Base-by-base conservation (phyloP, 2,113 vertebrate genomes). In the Thalassarche chlororhynchos region DNA sequence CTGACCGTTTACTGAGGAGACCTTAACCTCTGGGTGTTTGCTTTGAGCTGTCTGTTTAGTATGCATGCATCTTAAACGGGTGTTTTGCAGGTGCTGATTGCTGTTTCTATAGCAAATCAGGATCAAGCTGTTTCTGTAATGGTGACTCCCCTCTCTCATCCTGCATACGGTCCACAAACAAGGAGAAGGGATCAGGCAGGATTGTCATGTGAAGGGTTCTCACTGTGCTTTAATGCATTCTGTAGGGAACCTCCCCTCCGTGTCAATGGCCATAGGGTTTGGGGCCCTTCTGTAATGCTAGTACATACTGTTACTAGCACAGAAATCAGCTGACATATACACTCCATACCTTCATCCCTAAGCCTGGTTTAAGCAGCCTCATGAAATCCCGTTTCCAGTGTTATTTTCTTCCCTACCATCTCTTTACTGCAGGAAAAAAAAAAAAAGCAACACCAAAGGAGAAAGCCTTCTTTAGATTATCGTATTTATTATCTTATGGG, bases 381-480 rank as follows among this genome's bases (percentile, higher is more conserved):
- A 34, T 23, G 42, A 60, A 2, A 17, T 75, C 51, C 72, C 4
- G 0, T 76, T 81, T 65, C 68, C 47, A 40, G n/a, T 46, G 76
- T 38, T 71, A 16, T 40, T 85, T 94, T 87, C 54, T 96, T 76
- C 34, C 34, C 17, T 87, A 24, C 5, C 17, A 24, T 60, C 87
- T 69, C 31, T 76, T 90, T 62, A 85, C 18, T 65, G 31, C 40
- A 76, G 65, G 0, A 40, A 71, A 49, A 26, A 64, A 34, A 8
- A 42, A 29, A 77, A n/a, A 29, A 70, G 49, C 38, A 55, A 4
- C 47, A 52, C 8, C 36, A n/a, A 65, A 79, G 28, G 14, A 80
- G 36, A 82, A 85, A 64, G 4, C 4, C 85, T 76, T 83, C 62
- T 91, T 74, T 54, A 58, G 82, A 74, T 90, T 91, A 82, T 89